Percentiles rank a stretch among this genome's conserved stretches.
phyloP scores from a whole-genome alignment of 1,140 invertebrate genomes.

The Berghia stephanieae region DNA sequence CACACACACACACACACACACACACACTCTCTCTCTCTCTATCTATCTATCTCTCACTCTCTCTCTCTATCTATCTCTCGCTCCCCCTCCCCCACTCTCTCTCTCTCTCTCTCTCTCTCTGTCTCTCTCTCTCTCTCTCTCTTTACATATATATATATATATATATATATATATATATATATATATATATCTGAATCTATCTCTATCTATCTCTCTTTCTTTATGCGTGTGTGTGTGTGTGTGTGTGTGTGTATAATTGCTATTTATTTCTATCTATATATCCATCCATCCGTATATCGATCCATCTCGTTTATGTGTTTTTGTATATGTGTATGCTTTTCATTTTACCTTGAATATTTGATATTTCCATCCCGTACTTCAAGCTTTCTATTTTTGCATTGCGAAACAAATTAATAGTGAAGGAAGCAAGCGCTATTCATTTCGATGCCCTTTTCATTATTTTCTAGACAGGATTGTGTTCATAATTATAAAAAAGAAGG shows the following conservation, averaged over 20 bases:
- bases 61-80: too few species aligned
- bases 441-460: too few species aligned
- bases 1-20: background rate
- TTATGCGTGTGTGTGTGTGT: slow-evolving; percentile 1
- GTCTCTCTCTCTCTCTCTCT: background rate
- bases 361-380: background rate
- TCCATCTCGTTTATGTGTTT: slow-evolving; percentile 3
- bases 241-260: slow-evolving; percentile 20
- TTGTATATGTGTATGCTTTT: slow-evolving; percentile 14
- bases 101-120: slow-evolving; percentile 17
- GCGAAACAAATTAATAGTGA: too few species aligned
- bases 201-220: background rate
- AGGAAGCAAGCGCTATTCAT: too few species aligned
- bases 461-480: too few species aligned
- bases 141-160: background rate
- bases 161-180: background rate
- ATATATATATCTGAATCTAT: background rate
- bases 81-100: too few species aligned
- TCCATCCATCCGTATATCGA: background rate
- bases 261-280: background rate
- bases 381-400: background rate
- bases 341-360: background rate
- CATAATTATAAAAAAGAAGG: too few species aligned
- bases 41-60: too few species aligned
- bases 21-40: background rate